These are phyloP conservation scores for Haemorhous mexicanus DNA, from an alignment of 2,113 vertebrate genomes.

Conservation along the genomic window DNA sequence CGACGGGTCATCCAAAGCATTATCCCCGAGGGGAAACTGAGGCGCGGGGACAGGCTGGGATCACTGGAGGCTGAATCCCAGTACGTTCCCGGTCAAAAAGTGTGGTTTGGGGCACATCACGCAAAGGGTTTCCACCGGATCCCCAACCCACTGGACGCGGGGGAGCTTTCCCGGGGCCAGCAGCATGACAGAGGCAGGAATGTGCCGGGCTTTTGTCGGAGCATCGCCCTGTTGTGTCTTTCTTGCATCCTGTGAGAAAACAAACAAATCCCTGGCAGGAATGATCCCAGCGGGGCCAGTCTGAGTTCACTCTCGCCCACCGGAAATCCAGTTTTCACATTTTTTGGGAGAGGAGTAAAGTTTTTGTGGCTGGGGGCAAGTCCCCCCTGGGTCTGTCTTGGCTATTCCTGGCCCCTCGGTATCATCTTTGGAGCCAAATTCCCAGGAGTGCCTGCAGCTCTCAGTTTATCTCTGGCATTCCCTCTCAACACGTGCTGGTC, in stretches of 20 bases:
- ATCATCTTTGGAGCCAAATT: not conserved
- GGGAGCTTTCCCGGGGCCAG: not conserved
- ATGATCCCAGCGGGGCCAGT: not conserved
- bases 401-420: not conserved
- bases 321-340: not conserved
- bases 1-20: not conserved
- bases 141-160: rapidly evolving
- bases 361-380: rapidly evolving
- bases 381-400: not conserved
- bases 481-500: not conserved
- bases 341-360: not conserved
- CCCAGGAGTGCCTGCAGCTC: not conserved
- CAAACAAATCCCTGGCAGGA: slow-evolving; percentile 9
- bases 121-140: not conserved
- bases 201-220: not conserved
- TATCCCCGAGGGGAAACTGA: not conserved
- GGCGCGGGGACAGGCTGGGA: not conserved
- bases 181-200: not conserved
- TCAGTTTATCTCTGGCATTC: not conserved
- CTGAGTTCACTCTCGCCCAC: not conserved
- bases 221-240: slow-evolving; percentile 51
- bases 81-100: not conserved
- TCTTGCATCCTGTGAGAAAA: slow-evolving; percentile 56
- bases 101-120: not conserved
- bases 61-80: not conserved